These are phyloP conservation scores for Scaptomyza pallida DNA, from an alignment of 1,140 invertebrate genomes.

Conservation along the genomic window DNA sequence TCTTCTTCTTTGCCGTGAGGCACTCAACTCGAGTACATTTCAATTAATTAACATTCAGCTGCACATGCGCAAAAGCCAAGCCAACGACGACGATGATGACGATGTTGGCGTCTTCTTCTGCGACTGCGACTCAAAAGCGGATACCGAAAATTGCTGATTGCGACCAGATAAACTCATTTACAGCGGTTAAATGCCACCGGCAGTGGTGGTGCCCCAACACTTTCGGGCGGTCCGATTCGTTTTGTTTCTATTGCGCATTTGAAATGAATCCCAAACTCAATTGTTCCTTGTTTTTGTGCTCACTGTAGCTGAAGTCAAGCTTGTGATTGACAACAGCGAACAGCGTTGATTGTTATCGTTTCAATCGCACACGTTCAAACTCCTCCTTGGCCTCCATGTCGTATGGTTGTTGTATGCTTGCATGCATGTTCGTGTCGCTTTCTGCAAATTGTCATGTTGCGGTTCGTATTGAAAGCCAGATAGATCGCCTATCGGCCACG, in stretches of 20 bases:
- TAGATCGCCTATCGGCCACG: slow-evolving; percentile 69
- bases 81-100: slow-evolving; percentile 2
- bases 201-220: slow-evolving; percentile 75
- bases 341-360: slow-evolving; percentile 60
- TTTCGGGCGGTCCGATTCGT: slow-evolving; percentile 62
- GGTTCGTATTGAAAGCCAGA: slow-evolving; percentile 34
- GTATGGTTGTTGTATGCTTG: too few species aligned
- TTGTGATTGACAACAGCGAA: slow-evolving; percentile 71
- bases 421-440: slow-evolving; percentile 61
- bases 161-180: slow-evolving; percentile 83
- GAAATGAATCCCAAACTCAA: slow-evolving; percentile 20
- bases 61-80: slow-evolving; percentile 65
- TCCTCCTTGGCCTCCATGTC: slow-evolving; percentile 42
- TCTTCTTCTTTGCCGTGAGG: slow-evolving; percentile 44
- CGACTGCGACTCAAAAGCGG: slow-evolving; percentile 66
- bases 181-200: slow-evolving; percentile 83
- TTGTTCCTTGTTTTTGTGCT: not conserved
- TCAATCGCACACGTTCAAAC: slow-evolving; percentile 51
- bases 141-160: slow-evolving; percentile 83
- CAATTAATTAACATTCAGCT: slow-evolving; percentile 83
- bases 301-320: slow-evolving; percentile 13
- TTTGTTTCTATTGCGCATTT: slow-evolving; percentile 62
- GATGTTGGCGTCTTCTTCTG: slow-evolving; percentile 1
- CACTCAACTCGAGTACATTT: slow-evolving; percentile 69
- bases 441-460: slow-evolving; percentile 76